Percentiles rank a stretch among this genome's conserved stretches.
Evolutionary conservation across 2,113 vertebrate genomes (phyloP).

Genomic region (Burhinus oedicnemus): DNA sequence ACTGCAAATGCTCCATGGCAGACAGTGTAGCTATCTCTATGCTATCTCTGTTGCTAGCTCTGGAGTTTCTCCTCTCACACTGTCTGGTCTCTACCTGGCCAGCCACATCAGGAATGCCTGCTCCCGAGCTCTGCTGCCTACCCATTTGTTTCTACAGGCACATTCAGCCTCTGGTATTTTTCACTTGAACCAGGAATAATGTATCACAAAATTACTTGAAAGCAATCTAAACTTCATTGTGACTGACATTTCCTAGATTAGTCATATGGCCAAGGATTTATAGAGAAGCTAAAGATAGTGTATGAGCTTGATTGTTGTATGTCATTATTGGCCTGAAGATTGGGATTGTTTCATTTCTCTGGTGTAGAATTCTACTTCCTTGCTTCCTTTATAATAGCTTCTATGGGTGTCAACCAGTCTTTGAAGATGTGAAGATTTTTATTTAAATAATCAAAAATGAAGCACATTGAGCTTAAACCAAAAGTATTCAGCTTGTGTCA

Average conservation of each 20-base stretch:
- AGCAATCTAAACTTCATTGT: not conserved
- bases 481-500: not conserved
- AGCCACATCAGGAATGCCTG: not conserved
- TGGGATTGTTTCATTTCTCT: not conserved
- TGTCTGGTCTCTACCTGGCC: not conserved
- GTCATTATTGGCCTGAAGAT: not conserved
- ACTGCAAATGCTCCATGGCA: not conserved
- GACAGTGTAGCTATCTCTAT: not conserved
- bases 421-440: not conserved
- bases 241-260: not conserved
- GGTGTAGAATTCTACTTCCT: not conserved
- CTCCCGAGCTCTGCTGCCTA: not conserved
- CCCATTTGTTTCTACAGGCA: not conserved
- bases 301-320: not conserved
- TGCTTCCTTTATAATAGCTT: not conserved
- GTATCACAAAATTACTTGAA: not conserved
- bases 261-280: not conserved
- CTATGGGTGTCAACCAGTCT: not conserved
- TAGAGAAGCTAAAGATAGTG: not conserved
- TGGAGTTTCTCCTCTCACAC: not conserved
- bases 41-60: not conserved
- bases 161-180: not conserved
- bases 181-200: not conserved
- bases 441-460: not conserved
- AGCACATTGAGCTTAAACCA: not conserved